Percentiles rank a stretch among this genome's conserved stretches.
Conservation (phyloP, 2,888 invertebrate genomes). For the Lypha dubia region DNA sequence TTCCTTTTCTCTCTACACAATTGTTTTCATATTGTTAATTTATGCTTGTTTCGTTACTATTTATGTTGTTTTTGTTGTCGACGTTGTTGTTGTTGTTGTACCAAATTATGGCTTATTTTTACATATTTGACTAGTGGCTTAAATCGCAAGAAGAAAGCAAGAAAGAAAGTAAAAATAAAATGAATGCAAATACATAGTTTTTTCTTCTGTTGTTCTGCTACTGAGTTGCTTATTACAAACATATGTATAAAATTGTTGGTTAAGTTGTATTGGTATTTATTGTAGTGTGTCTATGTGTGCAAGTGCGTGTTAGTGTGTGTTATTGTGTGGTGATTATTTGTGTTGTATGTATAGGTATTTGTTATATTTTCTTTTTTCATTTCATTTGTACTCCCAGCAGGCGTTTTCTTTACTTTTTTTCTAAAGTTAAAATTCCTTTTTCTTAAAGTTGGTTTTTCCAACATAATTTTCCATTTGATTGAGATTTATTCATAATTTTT, state of each 20-base stretch:
- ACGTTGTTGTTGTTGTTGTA: too few relatives aligned
- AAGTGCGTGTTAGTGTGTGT: conserved; percentile 15
- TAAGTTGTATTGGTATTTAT: conserved; percentile 32
- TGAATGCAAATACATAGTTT: not conserved
- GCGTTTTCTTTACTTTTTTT: conserved; percentile 73
- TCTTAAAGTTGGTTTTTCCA: conserved; percentile 34
- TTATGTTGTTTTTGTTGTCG: conserved; percentile 17
- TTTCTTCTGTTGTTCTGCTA: conserved; percentile 23
- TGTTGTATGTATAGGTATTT: conserved; percentile 70
- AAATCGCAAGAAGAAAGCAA: not conserved
- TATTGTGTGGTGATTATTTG: conserved; percentile 68
- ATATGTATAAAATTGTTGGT: conserved; percentile 58
- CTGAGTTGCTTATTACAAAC: conserved; percentile 66
- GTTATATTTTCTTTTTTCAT: conserved; percentile 63
- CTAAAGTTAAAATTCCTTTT: conserved; percentile 69
- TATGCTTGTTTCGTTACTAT: conserved; percentile 10
- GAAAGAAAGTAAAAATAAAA: not conserved
- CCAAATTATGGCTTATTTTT: conserved; percentile 52
- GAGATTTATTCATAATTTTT: conserved; percentile 19
- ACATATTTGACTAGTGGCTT: conserved; percentile 14
- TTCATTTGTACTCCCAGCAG: conserved; percentile 70
- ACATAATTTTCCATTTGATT: conserved; percentile 29
- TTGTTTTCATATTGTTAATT: conserved; percentile 62
- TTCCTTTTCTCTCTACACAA: conserved; percentile 64
- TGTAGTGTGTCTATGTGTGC: not conserved